Base-by-base conservation (phyloP, 92 coral and sea anemone genomes). In the Epizoanthus illoricatus region DNA sequence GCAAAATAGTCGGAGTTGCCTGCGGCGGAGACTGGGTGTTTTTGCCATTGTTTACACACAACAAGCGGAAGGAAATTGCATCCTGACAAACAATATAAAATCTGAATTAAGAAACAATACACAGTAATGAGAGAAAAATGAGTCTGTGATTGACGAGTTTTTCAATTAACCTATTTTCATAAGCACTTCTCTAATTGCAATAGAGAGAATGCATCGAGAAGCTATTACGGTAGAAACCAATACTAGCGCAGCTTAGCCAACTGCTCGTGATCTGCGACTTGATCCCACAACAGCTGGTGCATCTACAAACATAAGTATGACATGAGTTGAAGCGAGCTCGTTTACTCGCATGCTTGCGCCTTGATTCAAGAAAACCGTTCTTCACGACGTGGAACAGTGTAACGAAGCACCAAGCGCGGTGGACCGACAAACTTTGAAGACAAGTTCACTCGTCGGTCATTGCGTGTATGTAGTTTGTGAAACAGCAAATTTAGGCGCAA, bases 251-350 rank as follows among this genome's bases (percentile, higher is more conserved):
- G 57, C 71, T 78, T n/a, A 7, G 8, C 5, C 12, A 28, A 78
- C 66, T 62, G 57, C 60, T 70, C 41, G 82, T 11, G 20, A 19
- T 63, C 49, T 75, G 11, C 59, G 55, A 36, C 6, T 75, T 11
- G 23, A 7, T 78, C 67, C 63, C 23, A 71, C 43, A 78, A 78
- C 71, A 78, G 82, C 82, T 78, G 82, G 47, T 43, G 18, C 0
- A 20, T 12, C 42, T 9, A 43, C 55, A 43, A 78, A 21, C n/a
- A 42, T 20, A 18, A 63, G 8, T 12, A 5, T 42, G 40, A 78
- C 42, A 62, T 10, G 40, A 63, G 56, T 24, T 19, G 5, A 61
- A 76, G 19, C 39, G 18, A 5, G 49, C 16, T 65, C 28, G 43
- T 65, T 65, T 66, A 66, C 49, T 5, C 28, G 18, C 45, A 20